Percentiles rank a stretch among this genome's conserved stretches.
These are phyloP conservation scores for Drosophila picticornis DNA, from an alignment of 2,888 invertebrate genomes.

Conservation along the genomic window DNA sequence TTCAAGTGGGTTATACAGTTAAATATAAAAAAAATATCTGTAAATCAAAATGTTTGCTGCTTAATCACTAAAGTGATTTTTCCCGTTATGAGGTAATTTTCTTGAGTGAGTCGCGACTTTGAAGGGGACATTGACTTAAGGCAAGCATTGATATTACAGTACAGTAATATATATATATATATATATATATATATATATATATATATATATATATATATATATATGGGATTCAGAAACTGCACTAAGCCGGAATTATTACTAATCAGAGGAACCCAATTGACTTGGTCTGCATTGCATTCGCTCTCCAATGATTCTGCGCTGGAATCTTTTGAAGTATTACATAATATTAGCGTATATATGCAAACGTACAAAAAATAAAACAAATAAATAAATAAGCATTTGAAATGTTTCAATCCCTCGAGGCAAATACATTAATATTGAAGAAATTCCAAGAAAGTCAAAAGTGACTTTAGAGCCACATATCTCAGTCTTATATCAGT, in stretches of 20 bases:
- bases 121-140: conserved; percentile 1
- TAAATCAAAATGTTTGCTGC: conserved; percentile 10
- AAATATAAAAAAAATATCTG: not conserved
- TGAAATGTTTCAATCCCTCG: no score
- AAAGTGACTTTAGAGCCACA: not conserved
- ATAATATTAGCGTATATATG: not conserved
- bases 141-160: not conserved
- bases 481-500: no score
- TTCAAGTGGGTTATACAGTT: not conserved
- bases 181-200: not conserved
- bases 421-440: no score
- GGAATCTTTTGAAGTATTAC: not conserved
- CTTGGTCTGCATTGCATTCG: not conserved
- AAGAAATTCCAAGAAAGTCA: no score
- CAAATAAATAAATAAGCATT: no score
- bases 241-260: not conserved
- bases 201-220: not conserved
- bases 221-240: not conserved
- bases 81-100: conserved; percentile 24
- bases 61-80: conserved; percentile 31
- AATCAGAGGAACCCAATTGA: not conserved
- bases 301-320: not conserved
- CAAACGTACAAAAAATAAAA: not conserved
- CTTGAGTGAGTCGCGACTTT: conserved; percentile 2
- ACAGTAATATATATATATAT: not conserved